Evolutionary conservation across 37 sponge, comb jelly and placozoan genomes (phyloP), one percentile per base, ranked within the genome.

Genomic region (Aplysina aerophoba): DNA sequence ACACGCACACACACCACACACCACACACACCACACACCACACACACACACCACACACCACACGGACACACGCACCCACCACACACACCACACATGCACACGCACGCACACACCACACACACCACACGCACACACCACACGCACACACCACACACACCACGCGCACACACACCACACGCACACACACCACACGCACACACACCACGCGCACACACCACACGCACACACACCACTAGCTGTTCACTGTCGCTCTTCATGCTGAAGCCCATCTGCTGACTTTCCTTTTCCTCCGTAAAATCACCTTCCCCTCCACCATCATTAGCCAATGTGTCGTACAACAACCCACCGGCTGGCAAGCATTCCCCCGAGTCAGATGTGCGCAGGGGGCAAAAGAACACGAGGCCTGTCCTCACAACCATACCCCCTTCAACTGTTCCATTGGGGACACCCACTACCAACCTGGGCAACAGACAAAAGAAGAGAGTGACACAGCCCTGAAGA

Each of bases 201-300:
- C n/a, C n/a, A n/a, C n/a, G 8, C 50, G 8, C 3, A 8, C 50
- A 44, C 50, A 44, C 50, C n/a, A n/a, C 66, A 65, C 66, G 30
- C 30, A 69, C 33, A 27, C 71, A 69, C 6, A 69, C 71, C 71
- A 69, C 71, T 31, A 69, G 71, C 19, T 1, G 34, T n/a, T 35
- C 33, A 11, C 19, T 20, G 22, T 30, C 34, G 6, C 71, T 69
- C 34, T 35, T 0, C 71, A 69, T 69, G 27, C 35, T 34, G 34
- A 69, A 69, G 2, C 71, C 71, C 71, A 69, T 69, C 33, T 34
- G 34, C 34, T 69, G 71, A 4, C 34, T 35, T 3, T 4, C 28
- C 6, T 69, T 69, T 2, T 69, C 34, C 34, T 69, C 71, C 4
- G 12, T 62, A 3, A 6, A 14, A 13, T 4, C 25, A 62, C 4